These are phyloP conservation scores for Australoheros scitulus DNA, from an alignment of 2,113 vertebrate genomes.

Conservation along the genomic window DNA sequence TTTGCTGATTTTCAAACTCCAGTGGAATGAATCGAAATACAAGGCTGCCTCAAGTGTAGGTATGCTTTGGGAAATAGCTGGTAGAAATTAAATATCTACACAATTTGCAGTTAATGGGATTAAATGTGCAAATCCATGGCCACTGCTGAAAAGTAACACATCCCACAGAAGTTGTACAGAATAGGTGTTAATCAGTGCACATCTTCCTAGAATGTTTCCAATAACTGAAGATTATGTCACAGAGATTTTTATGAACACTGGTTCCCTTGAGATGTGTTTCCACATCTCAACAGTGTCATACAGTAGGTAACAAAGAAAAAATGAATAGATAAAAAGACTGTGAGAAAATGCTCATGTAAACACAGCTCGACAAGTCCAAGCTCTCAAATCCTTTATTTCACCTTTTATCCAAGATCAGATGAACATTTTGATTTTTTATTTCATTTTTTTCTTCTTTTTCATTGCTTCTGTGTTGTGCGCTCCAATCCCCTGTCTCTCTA, in stretches of 20 bases:
- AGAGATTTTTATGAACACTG: neutral
- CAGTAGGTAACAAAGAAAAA: neutral
- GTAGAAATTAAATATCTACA: neutral
- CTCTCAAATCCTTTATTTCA: neutral
- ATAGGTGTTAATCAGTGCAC: neutral
- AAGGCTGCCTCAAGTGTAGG: neutral
- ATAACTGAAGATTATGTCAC: neutral
- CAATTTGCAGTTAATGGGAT: neutral
- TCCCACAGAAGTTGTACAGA: neutral
- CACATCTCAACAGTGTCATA: too few species aligned
- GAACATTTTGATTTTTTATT: constrained; percentile 1
- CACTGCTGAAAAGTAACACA: neutral
- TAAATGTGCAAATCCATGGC: neutral
- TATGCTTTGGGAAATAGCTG: neutral
- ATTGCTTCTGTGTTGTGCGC: constrained; percentile 12
- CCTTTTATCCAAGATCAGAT: neutral
- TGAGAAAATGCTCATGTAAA: neutral
- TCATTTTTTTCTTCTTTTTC: constrained; percentile 1
- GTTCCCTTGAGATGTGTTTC: neutral
- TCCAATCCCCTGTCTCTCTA: neutral
- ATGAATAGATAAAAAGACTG: neutral
- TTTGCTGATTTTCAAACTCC: neutral
- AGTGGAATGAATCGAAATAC: neutral
- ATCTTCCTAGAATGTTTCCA: neutral
- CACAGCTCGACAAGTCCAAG: neutral